Conservation (phyloP, 2,888 invertebrate genomes). For the Cephus pulcher region DNA sequence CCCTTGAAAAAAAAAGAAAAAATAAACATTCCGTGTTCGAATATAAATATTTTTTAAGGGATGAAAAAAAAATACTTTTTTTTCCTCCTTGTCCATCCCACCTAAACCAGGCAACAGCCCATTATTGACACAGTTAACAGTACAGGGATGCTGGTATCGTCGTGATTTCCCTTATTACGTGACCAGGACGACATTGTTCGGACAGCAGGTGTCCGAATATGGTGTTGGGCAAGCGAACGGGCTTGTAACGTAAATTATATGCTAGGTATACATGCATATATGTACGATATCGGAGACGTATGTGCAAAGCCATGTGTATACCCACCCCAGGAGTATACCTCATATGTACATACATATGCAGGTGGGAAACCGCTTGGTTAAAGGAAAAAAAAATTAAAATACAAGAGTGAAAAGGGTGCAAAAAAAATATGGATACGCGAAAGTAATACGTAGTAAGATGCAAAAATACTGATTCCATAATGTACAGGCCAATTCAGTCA, state of each 20-base stretch:
- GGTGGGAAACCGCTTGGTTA: background rate
- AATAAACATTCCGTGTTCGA: background rate
- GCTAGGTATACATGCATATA: background rate
- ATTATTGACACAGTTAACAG: background rate
- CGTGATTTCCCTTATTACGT: slow-evolving; percentile 17
- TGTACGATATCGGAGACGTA: background rate
- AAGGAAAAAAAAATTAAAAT: background rate
- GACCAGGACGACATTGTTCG: slow-evolving; percentile 12
- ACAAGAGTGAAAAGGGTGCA: background rate
- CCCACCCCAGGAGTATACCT: background rate
- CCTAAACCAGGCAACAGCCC: background rate
- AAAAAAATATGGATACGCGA: background rate
- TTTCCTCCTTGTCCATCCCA: too few species aligned
- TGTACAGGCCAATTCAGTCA: background rate
- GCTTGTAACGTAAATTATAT: background rate
- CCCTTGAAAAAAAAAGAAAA: too few species aligned
- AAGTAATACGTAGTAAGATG: background rate
- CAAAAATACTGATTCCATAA: background rate
- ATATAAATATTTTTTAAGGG: background rate
- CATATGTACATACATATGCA: background rate
- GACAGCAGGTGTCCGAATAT: slow-evolving; percentile 27
- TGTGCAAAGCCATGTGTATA: background rate
- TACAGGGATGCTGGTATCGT: background rate
- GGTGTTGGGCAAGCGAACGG: background rate
- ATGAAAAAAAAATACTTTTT: background rate